Evolutionary conservation across 1,140 invertebrate species (phyloP), one percentile per base, ranked within the genome.

Genomic region (Hylaeus anthracinus): DNA sequence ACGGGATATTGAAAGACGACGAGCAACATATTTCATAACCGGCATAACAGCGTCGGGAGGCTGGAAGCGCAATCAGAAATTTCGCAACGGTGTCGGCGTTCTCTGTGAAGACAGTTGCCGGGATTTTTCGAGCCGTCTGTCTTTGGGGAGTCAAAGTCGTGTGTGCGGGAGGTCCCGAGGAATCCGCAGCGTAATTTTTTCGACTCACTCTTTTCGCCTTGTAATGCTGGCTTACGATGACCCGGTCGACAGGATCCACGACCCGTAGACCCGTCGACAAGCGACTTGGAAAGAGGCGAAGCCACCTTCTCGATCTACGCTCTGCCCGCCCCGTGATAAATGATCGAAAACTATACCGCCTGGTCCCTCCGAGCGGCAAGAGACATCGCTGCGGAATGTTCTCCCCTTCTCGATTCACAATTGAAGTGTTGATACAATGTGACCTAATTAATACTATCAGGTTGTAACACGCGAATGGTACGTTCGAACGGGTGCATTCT

Each of bases 181-280:
- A 91, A 91, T 91, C 86, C 82, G 90, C 89, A 83, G 86, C 87
- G 90, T 90, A 91, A 91, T 90, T 90, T 91, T 88, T 88, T 90
- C 88, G 84, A 90, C 78, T 89, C 85, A 84, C 85, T 81, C 84
- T 90, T 88, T 90, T 86, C 88, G 90, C 90, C 85, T 89, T 81
- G 89, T 90, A 91, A 90, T 90, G 88, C 88, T 90, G 90, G 82
- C 89, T 90, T 90, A 87, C 87, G 86, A 88, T 89, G 90, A 90
- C 90, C 90, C 86, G 87, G 86, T 90, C 90, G 89, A 86, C 87
- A 74, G 83, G 88, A 90, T 89, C 85, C 88, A 90, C 89, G 87
- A 78, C 85, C 72, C 65, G 85, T 66, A 78, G 67, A 86, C 63
- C 63, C 85, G 85, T 84, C 86, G 79, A 87, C 85, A 84, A 84